Percentiles rank a stretch among this genome's conserved stretches.
These are phyloP conservation scores for Corythucha ciliata DNA, from an alignment of 2,888 invertebrate genomes.

Conservation along the genomic window DNA sequence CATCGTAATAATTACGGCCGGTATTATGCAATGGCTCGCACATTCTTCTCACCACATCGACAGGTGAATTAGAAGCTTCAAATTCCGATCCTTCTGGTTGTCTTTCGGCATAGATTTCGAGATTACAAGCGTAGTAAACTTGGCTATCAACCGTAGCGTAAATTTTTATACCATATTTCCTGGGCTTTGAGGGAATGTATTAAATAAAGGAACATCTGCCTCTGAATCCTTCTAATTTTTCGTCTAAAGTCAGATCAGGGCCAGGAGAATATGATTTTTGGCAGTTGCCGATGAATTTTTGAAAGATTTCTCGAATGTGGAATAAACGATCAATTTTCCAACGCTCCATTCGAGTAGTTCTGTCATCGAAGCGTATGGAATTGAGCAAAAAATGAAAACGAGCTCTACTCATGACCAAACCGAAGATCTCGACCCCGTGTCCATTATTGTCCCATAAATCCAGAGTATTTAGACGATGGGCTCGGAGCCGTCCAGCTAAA, in stretches of 20 bases:
- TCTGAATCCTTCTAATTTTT: conserved; percentile 15
- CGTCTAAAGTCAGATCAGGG: background rate
- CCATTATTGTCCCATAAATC: conserved; percentile 10
- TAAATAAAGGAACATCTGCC: conserved; percentile 1
- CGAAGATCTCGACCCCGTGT: background rate
- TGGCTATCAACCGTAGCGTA: conserved; percentile 4
- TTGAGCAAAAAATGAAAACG: background rate
- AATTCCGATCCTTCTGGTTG: conserved; percentile 16
- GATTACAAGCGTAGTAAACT: conserved; percentile 16
- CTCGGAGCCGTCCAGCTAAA: background rate
- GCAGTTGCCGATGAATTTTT: background rate
- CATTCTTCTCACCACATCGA: conserved; percentile 35
- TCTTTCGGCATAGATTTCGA: conserved; percentile 14
- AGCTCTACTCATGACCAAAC: background rate
- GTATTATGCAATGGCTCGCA: conserved; percentile 34
- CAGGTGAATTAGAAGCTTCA: conserved; percentile 28
- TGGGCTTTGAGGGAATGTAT: conserved; percentile 10
- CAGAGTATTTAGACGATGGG: background rate
- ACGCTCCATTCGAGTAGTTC: background rate
- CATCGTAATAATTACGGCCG: conserved; percentile 36
- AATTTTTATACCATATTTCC: conserved; percentile 13
- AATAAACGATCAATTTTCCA: background rate
- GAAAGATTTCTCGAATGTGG: conserved; percentile 4
- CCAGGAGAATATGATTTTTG: conserved; percentile 8
- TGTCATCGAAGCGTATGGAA: conserved; percentile 7